Conservation (phyloP, 1,140 invertebrate genomes). For the Vanessa atalanta region DNA sequence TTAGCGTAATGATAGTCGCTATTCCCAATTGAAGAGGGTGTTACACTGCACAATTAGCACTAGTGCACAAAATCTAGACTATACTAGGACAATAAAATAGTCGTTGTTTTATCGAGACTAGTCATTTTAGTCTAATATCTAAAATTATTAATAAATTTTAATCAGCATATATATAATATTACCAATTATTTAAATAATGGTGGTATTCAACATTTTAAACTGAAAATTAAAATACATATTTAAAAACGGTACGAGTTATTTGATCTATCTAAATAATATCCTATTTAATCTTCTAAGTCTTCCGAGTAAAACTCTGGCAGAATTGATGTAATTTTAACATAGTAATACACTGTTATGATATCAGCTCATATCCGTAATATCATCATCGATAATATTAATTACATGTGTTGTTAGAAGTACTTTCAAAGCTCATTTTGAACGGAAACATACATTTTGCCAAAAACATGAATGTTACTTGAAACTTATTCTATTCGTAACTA, state of each 20-base stretch:
- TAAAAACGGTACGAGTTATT: neutral
- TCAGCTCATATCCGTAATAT: conserved; percentile 8
- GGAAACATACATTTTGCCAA: conserved; percentile 26
- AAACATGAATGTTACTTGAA: conserved; percentile 60
- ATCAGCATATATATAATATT: neutral
- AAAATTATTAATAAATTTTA: conserved; percentile 12
- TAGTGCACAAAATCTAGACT: conserved; percentile 74
- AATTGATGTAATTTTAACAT: conserved; percentile 10
- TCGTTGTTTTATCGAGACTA: conserved; percentile 60
- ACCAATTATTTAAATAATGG: neutral
- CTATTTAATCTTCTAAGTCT: conserved; percentile 32
- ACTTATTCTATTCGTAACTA: conserved; percentile 65
- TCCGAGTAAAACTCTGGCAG: conserved; percentile 34
- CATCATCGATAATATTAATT: conserved; percentile 5
- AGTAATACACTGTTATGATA: conserved; percentile 2
- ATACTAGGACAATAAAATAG: conserved; percentile 75
- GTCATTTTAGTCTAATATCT: conserved; percentile 33
- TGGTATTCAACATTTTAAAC: neutral
- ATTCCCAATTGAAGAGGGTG: conserved; percentile 12
- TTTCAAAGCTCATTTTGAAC: conserved; percentile 29
- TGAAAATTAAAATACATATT: neutral
- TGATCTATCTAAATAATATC: neutral
- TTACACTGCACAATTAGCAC: conserved; percentile 58
- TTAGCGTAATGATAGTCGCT: conserved; percentile 6
- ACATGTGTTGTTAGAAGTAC: conserved; percentile 32